Evolutionary conservation across 1,140 invertebrate species (phyloP), one percentile per base, ranked within the genome.

Genomic region (Dreissena polymorpha): DNA sequence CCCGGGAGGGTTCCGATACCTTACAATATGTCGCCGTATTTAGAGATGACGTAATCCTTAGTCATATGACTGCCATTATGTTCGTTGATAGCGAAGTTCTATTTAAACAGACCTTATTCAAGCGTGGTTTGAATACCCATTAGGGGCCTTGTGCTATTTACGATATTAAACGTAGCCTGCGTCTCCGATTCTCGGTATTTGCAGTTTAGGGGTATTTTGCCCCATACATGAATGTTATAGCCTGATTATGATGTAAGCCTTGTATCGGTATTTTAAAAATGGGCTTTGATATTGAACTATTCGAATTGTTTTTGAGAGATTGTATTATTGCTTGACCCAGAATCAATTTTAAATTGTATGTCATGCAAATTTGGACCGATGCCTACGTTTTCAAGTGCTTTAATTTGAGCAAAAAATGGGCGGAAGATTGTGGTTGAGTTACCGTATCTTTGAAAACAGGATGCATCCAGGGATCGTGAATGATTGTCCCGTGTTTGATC

Each of bases 1-100:
- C 55, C 72, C 18, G 69, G 64, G 39, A 85, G 63, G 21, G 64
- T 70, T 10, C 83, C 83, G 49, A 86, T 55, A 18, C 83, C 83
- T 50, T 68, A 53, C 27, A 86, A 85, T 1, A 73, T 0, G 68
- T 85, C 69, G 14, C n/a, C 10, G 67, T 85, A 76, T 16, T 67
- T 21, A 53, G 63, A 21, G 25, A 72, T 55, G 5, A 82, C 8
- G 39, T 49, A 2, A 23, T 49, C 74, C 63, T 69, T 74, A 27
- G 68, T 72, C 27, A 64, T 80, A 12, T 6, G 3, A 10, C 63
- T 18, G n/a, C 7, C 57, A 10, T 67, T 21, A 25, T 67, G 14
- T 8, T 12, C 16, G 39, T 84, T 14, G 55, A 64, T 25, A 3
- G 29, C 57, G 60, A 68, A 71, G 14, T 13, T 60, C 13, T 39